These are phyloP conservation scores for Agriopis marginaria DNA, from an alignment of 2,888 invertebrate genomes.

Conservation along the genomic window DNA sequence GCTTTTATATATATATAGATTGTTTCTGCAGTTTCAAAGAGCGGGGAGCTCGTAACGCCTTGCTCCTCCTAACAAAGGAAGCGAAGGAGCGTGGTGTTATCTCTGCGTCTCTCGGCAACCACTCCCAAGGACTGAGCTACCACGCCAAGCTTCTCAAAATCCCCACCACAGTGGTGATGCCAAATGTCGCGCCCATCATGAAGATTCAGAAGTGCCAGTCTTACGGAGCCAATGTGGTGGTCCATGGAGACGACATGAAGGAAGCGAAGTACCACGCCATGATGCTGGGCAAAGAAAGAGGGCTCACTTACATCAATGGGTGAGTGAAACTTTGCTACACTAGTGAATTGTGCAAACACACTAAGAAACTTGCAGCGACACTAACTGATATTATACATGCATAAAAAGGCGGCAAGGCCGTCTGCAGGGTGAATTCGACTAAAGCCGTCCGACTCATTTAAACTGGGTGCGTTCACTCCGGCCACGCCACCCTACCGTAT, in stretches of 20 bases:
- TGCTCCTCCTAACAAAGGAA: slow-evolving; percentile 91
- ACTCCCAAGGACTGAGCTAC: slow-evolving; percentile 93
- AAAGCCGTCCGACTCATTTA: too few species aligned
- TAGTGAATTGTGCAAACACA: not conserved
- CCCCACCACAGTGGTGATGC: slow-evolving; percentile 97
- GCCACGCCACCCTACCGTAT: too few species aligned
- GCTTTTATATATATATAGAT: too few species aligned
- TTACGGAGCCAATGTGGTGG: slow-evolving; percentile 94
- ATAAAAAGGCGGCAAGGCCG: too few species aligned
- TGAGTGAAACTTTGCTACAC: slow-evolving; percentile 62
- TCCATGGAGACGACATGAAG: slow-evolving; percentile 93
- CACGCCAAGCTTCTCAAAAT: slow-evolving; percentile 91
- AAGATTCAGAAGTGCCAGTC: slow-evolving; percentile 95
- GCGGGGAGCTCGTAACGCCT: slow-evolving; percentile 95
- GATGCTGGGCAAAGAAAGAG: slow-evolving; percentile 89
- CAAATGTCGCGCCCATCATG: slow-evolving; percentile 97
- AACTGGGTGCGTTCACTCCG: too few species aligned
- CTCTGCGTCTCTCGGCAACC: slow-evolving; percentile 97
- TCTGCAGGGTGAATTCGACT: too few species aligned
- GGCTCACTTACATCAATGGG: slow-evolving; percentile 95
- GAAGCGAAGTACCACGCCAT: slow-evolving; percentile 94
- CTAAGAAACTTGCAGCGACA: too few species aligned
- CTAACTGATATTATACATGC: too few species aligned
- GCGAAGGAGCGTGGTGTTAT: slow-evolving; percentile 93
- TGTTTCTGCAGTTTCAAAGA: slow-evolving; percentile 93